These are phyloP conservation scores for Lepus europaeus DNA, from an alignment of 2,113 vertebrate genomes.

Conservation along the genomic window DNA sequence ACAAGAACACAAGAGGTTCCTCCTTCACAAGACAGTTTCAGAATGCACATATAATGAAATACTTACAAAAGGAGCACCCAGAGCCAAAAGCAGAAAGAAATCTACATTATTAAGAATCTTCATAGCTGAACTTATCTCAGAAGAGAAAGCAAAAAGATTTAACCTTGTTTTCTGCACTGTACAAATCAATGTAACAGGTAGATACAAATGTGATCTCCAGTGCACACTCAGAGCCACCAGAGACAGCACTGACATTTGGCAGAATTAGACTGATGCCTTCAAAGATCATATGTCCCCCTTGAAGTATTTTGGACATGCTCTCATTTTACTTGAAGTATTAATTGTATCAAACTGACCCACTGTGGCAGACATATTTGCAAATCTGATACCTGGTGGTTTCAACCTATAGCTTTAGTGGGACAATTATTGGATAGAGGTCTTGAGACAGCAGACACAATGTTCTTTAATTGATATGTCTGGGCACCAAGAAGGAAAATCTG, in stretches of 20 bases:
- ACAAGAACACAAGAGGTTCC: neutral
- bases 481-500: neutral
- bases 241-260: neutral
- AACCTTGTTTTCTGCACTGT: neutral
- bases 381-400: neutral
- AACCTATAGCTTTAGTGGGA: neutral
- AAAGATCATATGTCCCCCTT: neutral
- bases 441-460: neutral
- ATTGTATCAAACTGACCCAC: neutral
- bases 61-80: too few relatives aligned
- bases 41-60: neutral
- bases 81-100: neutral
- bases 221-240: neutral
- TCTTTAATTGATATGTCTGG: neutral
- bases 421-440: neutral
- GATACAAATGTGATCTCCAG: neutral
- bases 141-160: neutral
- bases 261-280: neutral
- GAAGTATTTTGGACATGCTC: neutral
- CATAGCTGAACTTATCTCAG: neutral
- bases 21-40: neutral
- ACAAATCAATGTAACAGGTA: neutral
- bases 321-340: neutral
- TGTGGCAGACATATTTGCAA: neutral
- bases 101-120: neutral